These are phyloP conservation scores for Cephus nigrinus DNA, from an alignment of 2,888 invertebrate genomes.

Conservation along the genomic window DNA sequence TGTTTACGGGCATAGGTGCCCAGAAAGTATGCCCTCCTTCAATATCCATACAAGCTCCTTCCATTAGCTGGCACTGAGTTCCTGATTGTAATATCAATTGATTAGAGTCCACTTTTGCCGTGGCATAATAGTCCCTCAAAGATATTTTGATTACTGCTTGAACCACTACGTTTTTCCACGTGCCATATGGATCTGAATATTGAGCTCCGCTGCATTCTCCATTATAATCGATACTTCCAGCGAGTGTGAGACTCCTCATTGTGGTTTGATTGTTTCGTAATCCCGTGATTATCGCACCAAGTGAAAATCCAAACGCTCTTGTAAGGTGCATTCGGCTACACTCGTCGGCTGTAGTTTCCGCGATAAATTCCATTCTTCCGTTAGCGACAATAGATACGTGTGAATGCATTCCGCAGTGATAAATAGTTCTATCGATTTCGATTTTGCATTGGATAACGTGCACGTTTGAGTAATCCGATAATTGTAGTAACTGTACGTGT, in stretches of 20 bases:
- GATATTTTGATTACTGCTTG: constrained; percentile 18
- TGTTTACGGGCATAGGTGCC: constrained; percentile 11
- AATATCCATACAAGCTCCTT: constrained; percentile 14
- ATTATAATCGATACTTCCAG: constrained; percentile 10
- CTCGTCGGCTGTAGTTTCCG: background rate
- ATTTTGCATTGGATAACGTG: constrained; percentile 14
- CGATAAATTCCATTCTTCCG: constrained; percentile 2
- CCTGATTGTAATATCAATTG: constrained; percentile 18
- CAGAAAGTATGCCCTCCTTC: constrained; percentile 29
- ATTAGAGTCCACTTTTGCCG: constrained; percentile 13
- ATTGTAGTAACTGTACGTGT: constrained; percentile 12
- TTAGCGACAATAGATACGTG: background rate
- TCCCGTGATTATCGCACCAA: background rate
- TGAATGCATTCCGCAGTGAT: background rate
- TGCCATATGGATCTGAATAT: constrained; percentile 23
- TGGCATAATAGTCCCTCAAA: constrained; percentile 8
- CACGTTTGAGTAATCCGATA: constrained; percentile 2
- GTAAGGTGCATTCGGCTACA: constrained; percentile 6
- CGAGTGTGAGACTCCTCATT: constrained; percentile 13
- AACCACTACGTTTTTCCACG: constrained; percentile 23
- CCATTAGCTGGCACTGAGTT: constrained; percentile 9
- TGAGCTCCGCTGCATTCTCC: constrained; percentile 16
- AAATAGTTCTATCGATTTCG: constrained; percentile 6
- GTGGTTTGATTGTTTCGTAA: constrained; percentile 8
- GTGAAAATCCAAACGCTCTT: background rate